Evolutionary conservation across 2,113 vertebrate genomes (phyloP).

Genomic region (Struthidea cinerea): DNA sequence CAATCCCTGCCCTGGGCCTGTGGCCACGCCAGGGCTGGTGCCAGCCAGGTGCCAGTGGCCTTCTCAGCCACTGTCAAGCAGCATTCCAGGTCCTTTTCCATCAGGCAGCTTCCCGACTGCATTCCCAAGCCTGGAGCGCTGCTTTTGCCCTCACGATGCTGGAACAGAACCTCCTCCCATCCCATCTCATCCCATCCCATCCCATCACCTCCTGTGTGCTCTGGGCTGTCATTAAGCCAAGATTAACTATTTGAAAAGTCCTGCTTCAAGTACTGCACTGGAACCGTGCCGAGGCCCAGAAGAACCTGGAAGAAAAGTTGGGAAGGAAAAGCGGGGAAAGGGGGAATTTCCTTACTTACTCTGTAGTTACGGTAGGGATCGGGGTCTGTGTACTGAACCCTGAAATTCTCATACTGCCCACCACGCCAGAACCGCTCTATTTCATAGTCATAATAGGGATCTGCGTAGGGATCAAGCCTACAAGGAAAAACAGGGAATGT

Average conservation of each 20-base stretch:
- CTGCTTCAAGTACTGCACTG: neutral
- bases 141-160: neutral
- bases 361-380: slow-evolving; percentile 87
- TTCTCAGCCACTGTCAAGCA: neutral
- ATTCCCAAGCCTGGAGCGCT: neutral
- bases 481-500: slow-evolving; percentile 19
- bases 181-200: neutral
- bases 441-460: slow-evolving; percentile 95
- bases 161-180: neutral
- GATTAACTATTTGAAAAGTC: neutral
- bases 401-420: slow-evolving; percentile 97
- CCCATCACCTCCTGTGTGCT: fast-evolving
- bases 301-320: neutral
- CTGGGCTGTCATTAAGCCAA: neutral
- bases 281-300: neutral
- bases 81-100: neutral
- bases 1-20: neutral
- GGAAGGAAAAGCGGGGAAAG: neutral
- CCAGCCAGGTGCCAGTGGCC: neutral
- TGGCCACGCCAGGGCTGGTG: neutral
- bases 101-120: neutral
- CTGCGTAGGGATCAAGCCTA: slow-evolving; percentile 86
- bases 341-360: slow-evolving; percentile 74
- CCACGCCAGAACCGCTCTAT: slow-evolving; percentile 94
- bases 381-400: slow-evolving; percentile 95